Conservation (phyloP, 1,140 invertebrate species). For the Sogatella furcifera region DNA sequence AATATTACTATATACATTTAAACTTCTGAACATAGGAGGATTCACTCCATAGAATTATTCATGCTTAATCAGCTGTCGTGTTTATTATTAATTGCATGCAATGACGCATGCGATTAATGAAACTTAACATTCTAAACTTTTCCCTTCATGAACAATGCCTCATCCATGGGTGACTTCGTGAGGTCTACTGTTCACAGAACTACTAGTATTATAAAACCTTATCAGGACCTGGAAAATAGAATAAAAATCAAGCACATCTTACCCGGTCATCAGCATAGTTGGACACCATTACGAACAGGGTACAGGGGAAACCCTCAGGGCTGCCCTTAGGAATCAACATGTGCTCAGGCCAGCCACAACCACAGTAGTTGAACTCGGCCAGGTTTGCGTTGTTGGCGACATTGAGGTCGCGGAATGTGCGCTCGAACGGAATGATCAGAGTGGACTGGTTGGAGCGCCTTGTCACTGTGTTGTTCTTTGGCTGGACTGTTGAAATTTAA, state of each 20-base stretch:
- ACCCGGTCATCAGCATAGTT: slow-evolving; percentile 59
- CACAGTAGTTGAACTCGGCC: slow-evolving; percentile 56
- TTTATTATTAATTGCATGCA: no score
- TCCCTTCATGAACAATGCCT: no score
- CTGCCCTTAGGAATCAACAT: slow-evolving; percentile 68
- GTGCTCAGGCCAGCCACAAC: slow-evolving; percentile 80
- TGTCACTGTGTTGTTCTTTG: slow-evolving; percentile 41
- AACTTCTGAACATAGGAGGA: no score
- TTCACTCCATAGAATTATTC: no score
- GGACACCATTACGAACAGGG: slow-evolving; percentile 72
- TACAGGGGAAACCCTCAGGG: slow-evolving; percentile 49
- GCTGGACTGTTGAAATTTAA: slow-evolving; percentile 34
- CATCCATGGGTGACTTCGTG: no score
- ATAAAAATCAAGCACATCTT: slow-evolving; percentile 25
- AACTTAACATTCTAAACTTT: no score
- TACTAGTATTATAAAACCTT: no score
- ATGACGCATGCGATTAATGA: no score
- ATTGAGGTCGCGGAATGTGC: slow-evolving; percentile 47
- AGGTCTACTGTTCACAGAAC: no score
- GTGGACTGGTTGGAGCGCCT: slow-evolving; percentile 44
- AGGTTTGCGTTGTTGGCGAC: slow-evolving; percentile 27
- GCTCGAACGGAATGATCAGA: slow-evolving; percentile 53
- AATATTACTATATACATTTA: no score
- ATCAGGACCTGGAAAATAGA: no score
- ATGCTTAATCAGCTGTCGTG: no score